Base-by-base conservation (phyloP, 2,888 invertebrate genomes). In the Apamea sordens region DNA sequence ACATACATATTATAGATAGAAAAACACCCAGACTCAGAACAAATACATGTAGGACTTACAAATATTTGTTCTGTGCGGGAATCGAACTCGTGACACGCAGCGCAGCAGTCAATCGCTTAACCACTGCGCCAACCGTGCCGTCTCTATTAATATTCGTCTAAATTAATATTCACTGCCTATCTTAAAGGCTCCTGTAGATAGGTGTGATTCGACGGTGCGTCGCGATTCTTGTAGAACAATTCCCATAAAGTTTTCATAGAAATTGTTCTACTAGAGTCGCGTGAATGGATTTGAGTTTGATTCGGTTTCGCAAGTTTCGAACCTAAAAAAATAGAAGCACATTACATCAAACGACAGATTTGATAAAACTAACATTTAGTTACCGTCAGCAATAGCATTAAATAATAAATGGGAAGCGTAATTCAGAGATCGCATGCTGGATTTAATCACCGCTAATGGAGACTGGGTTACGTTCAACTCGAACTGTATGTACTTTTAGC, bases 391-490 rank as follows among this genome's bases (percentile, higher is more conserved):
- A 77, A 77, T 80, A 79, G 77, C 78, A 86, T 85, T 79, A 77
- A 80, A 77, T 82, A 73, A 77, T 74, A 81, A 84, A 86, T 78
- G 84, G 79, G 67, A 73, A 76, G 36, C 77, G 79, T 91, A 91
- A 92, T 91, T 88, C 78, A 77, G 73, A 86, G 83, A 88, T 92
- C 83, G 90, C 92, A 90, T 91, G 91, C 86, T 84, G 63, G 67
- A 76, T 86, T 86, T 89, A 89, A 91, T 91, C 85, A 82, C 78
- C 18, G 82, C 71, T 89, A 89, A 91, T 89, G 89, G 80, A 76
- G 71, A 11, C 47, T 11, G 69, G 75, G 61, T 73, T 56, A 18
- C 44, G 73, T 76, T 44, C 61, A 59, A 85, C 78, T 67, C 56
- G 67, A 71, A 63, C 56, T 63, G 50, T 44, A 44, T 50, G 61